Conservation (phyloP, 2,888 invertebrate species). For the Trimorus sp. region DNA sequence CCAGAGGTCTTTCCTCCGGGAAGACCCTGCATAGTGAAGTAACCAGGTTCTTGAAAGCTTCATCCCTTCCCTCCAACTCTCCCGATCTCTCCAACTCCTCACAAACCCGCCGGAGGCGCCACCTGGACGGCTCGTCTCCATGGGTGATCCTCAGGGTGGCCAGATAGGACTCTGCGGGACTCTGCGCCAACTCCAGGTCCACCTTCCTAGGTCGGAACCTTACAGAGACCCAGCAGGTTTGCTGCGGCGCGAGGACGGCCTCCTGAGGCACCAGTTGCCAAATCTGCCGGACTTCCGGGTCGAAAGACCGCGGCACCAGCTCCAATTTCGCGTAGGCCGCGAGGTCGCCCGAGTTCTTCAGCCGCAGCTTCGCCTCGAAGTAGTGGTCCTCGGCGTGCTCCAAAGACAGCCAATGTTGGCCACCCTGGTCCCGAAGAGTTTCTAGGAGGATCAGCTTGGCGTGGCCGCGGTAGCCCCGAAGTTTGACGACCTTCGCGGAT, state of each 20-base stretch:
- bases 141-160: background rate
- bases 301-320: background rate
- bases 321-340: background rate
- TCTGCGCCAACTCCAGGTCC: background rate
- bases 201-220: background rate
- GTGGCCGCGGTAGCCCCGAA: slow-evolving; percentile 2
- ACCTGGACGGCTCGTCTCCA: background rate
- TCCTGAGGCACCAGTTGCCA: background rate
- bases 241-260: background rate
- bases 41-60: background rate
- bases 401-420: slow-evolving; percentile 1
- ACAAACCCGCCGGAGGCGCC: background rate
- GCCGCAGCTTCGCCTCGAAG: background rate
- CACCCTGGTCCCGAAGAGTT: background rate
- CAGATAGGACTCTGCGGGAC: background rate
- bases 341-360: background rate
- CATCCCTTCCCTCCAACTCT: background rate
- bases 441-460: background rate
- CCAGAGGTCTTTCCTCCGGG: background rate
- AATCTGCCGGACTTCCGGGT: background rate
- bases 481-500: background rate
- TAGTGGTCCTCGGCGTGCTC: background rate
- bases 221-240: background rate
- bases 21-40: background rate
- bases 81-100: background rate